These are phyloP conservation scores for Trichogramma pretiosum DNA, from an alignment of 1,140 invertebrate species.

Conservation along the genomic window DNA sequence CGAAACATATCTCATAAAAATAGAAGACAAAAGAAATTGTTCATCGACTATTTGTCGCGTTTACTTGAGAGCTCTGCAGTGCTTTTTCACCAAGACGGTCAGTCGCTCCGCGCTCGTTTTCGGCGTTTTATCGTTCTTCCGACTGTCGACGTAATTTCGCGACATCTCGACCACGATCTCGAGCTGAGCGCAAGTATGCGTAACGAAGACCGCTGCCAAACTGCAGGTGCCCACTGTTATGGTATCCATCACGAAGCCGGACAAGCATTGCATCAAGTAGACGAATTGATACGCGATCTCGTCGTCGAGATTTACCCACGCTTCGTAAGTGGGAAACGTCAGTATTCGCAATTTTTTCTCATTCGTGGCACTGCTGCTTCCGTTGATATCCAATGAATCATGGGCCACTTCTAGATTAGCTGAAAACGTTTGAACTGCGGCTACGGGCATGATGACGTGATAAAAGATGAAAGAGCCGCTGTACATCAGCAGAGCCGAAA, in stretches of 20 bases:
- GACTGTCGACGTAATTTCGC: background rate
- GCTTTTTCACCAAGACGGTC: background rate
- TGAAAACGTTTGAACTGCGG: slow-evolving; percentile 1
- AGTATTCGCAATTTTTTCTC: too few relatives aligned
- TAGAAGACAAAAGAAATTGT: too few relatives aligned
- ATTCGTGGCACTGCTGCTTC: too few relatives aligned
- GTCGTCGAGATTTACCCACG: slow-evolving; percentile 18
- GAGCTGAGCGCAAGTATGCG: slow-evolving; percentile 29
- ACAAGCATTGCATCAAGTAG: slow-evolving; percentile 18
- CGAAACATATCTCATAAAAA: background rate
- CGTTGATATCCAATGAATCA: too few relatives aligned
- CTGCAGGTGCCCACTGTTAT: slow-evolving; percentile 21
- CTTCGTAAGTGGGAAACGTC: slow-evolving; percentile 24
- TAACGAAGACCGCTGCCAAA: slow-evolving; percentile 25
- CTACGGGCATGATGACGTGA: slow-evolving; percentile 24
- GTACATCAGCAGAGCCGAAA: slow-evolving; percentile 29
- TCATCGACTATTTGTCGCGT: too few relatives aligned
- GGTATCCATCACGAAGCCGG: slow-evolving; percentile 21
- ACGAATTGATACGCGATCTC: slow-evolving; percentile 23
- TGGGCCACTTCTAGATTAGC: too few relatives aligned
- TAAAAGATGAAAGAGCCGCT: slow-evolving; percentile 28
- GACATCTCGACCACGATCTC: slow-evolving; percentile 23
- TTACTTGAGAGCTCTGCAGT: background rate
- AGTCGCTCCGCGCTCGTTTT: too few relatives aligned
- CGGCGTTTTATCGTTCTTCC: background rate